Base-by-base conservation (phyloP, 2,113 vertebrate genomes). In the Chaenocephalus aceratus region DNA sequence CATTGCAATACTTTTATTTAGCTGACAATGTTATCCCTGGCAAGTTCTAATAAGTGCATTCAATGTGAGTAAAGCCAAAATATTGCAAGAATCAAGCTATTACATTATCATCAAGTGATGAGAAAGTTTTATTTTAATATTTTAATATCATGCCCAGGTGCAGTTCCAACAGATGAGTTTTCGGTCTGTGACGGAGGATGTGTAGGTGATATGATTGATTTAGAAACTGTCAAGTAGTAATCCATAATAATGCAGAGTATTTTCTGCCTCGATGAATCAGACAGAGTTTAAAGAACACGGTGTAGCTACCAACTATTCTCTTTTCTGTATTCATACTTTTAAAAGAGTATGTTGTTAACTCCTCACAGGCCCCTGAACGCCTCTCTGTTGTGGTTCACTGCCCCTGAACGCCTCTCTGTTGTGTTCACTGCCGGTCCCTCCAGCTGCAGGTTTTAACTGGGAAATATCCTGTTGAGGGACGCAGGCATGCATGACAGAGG, bases 371-470 rank as follows among this genome's bases (percentile, higher is more conserved):
- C 58, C 53, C 80, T 85, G 61, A 77, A 58, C 69, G 77, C 48
- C 69, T 72, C 72, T 79, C 75, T 75, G 51, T 72, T 74, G 58
- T 69, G 4, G 65, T 71, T 70, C 62, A 68, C 52, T 30, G 30
- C 30, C 30, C 53, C 80, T 85, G 61, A 77, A 58, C 66, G 77
- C 48, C 69, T 72, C 72, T 79, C 75, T 75, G 51, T 72, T 74
- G 58, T 69, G 4, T 69, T 71, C 62, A 68, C 52, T 79, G n/a
- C 63, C 54, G 11, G 69, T 78, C 75, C 56, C 70, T 80, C 68
- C 79, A 79, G 83, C 72, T 84, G 63, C 80, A 84, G 75, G 65
- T 45, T 72, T 76, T 84, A 72, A 86, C 79, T 18, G 51, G 58
- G 53, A 82, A 76, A 78, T 62, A 82, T 83, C 74, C 67, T 78